Conservation (phyloP, 2,113 vertebrate species). For the Guaruba guarouba region DNA sequence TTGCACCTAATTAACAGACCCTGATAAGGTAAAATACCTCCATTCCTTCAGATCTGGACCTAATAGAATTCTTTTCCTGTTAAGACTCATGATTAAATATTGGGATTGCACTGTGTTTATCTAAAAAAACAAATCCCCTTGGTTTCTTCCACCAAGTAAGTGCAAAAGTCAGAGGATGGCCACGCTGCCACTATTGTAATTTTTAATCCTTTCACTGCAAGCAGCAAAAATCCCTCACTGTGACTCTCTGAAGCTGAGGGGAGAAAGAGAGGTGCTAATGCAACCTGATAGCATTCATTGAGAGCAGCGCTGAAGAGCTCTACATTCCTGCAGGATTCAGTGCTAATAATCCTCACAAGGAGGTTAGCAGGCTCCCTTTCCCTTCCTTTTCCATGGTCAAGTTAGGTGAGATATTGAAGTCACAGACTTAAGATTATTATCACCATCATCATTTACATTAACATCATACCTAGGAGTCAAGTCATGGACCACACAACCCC, state of each 20-base stretch:
- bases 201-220: neutral
- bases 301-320: neutral
- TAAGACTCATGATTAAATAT: neutral
- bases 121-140: neutral
- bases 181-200: neutral
- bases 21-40: neutral
- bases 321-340: neutral
- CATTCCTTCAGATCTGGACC: neutral
- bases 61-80: neutral
- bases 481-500: neutral
- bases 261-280: neutral
- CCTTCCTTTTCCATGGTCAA: neutral
- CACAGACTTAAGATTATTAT: neutral
- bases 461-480: neutral
- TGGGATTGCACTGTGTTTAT: neutral
- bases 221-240: neutral
- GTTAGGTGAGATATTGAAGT: neutral
- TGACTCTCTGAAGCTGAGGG: neutral
- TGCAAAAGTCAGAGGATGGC: neutral
- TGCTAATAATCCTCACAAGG: neutral
- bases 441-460: neutral
- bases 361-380: neutral
- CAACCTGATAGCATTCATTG: neutral
- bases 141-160: neutral
- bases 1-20: constrained; percentile 21